A percentile compares a stretch with the other conserved stretches of the same genome.
phyloP scores from a whole-genome alignment of 2,888 invertebrate genomes.

The Nephrocerus scutellatus region DNA sequence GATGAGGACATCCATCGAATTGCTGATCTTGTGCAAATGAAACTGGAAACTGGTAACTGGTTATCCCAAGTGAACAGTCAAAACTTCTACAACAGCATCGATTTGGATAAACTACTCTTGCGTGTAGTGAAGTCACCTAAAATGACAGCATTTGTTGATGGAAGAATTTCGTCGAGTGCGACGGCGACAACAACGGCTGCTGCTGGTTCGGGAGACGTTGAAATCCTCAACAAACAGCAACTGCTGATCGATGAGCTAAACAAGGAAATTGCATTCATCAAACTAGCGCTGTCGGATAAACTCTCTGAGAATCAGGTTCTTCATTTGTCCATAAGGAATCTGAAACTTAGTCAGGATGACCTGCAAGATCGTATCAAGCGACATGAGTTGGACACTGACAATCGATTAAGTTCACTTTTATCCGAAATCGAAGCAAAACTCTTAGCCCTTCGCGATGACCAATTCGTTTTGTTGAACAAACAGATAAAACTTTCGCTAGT shows the following conservation, averaged over 20 bases:
- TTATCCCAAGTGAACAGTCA: conserved; percentile 31
- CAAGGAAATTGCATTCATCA: conserved; percentile 52
- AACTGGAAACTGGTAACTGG: conserved; percentile 26
- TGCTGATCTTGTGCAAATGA: conserved; percentile 31
- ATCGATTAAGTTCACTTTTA: conserved; percentile 33
- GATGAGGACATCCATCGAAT: conserved; percentile 36
- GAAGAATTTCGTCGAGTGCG: conserved; percentile 17
- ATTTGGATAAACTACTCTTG: conserved; percentile 41
- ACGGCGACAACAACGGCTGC: conserved; percentile 1
- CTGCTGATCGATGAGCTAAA: conserved; percentile 51
- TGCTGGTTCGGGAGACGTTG: conserved; percentile 24
- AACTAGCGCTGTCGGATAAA: conserved; percentile 51
- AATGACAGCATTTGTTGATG: conserved; percentile 33
- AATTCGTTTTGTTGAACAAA: conserved; percentile 52
- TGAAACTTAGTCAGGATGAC: conserved; percentile 35
- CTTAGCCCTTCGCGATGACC: conserved; percentile 35
- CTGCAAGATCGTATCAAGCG: conserved; percentile 34
- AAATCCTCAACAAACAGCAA: conserved; percentile 43
- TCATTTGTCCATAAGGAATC: conserved; percentile 34
- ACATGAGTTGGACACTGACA: conserved; percentile 34
- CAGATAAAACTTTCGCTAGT: conserved; percentile 53
- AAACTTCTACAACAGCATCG: conserved; percentile 33
- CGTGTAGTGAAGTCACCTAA: conserved; percentile 41
- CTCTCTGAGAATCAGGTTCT: conserved; percentile 45
- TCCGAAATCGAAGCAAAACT: conserved; percentile 40